These are phyloP conservation scores for Pantala flavescens DNA, from an alignment of 1,140 invertebrate genomes.

Conservation along the genomic window DNA sequence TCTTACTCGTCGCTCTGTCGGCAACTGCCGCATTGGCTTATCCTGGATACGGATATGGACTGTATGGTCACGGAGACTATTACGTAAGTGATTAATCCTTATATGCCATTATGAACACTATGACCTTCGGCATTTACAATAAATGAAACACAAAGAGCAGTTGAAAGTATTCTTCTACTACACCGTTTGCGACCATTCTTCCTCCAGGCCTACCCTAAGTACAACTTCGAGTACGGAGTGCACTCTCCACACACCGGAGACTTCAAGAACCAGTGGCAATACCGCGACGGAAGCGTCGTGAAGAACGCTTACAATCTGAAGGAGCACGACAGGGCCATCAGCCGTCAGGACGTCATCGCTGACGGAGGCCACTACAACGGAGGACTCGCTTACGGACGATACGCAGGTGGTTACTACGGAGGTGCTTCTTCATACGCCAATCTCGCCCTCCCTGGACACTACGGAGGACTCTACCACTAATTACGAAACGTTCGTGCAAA, in stretches of 20 bases:
- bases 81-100: no score
- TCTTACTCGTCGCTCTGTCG: no score
- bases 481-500: no score
- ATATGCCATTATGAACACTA: no score
- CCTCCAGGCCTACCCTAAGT: constrained; percentile 20
- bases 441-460: background rate
- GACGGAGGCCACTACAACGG: constrained; percentile 17
- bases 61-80: no score
- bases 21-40: no score
- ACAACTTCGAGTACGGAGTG: constrained; percentile 22
- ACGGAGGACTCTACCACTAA: no score
- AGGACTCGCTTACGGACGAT: constrained; percentile 25
- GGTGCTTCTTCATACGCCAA: background rate
- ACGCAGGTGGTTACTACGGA: background rate
- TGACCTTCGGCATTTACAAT: no score
- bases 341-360: constrained; percentile 26
- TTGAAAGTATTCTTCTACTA: no score
- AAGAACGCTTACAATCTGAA: constrained; percentile 32
- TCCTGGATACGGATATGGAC: no score
- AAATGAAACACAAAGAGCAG: no score
- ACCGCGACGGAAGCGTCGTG: constrained; percentile 17
- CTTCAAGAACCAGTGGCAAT: constrained; percentile 21
- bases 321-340: constrained; percentile 40
- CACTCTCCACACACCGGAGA: constrained; percentile 23
- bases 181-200: no score